A percentile compares a stretch with the other conserved stretches of the same genome.
Evolutionary conservation across 2,113 vertebrate genomes (phyloP).

Genomic region (Mormoops blainvillei): DNA sequence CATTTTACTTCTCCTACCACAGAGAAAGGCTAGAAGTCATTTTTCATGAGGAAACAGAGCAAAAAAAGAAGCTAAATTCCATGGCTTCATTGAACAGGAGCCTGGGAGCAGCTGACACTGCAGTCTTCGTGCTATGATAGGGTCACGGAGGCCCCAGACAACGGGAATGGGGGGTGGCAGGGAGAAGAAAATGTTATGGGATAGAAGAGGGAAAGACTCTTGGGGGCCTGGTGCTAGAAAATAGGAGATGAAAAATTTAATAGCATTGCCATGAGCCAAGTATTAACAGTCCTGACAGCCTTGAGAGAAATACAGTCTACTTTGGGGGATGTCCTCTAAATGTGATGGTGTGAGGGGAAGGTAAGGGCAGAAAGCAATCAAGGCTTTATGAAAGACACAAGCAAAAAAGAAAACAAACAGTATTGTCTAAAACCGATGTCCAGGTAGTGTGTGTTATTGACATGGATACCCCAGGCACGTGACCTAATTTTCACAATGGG

Average conservation of each 20-base stretch:
- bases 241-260: background rate
- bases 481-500: background rate
- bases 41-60: background rate
- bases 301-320: background rate
- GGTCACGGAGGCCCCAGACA: background rate
- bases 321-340: background rate
- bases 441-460: background rate
- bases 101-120: fast-evolving
- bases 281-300: background rate
- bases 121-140: background rate
- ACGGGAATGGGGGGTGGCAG: background rate
- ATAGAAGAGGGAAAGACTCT: background rate
- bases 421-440: background rate
- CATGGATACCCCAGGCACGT: background rate
- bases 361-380: background rate
- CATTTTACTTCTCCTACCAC: background rate
- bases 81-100: background rate
- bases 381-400: background rate
- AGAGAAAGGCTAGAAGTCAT: background rate
- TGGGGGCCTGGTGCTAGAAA: background rate
- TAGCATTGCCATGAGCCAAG: background rate
- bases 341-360: background rate
- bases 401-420: background rate
- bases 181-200: background rate
- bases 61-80: background rate